phyloP scores from a whole-genome alignment of 2,888 invertebrate genomes.

The Leptinotarsa rubiginosa region DNA sequence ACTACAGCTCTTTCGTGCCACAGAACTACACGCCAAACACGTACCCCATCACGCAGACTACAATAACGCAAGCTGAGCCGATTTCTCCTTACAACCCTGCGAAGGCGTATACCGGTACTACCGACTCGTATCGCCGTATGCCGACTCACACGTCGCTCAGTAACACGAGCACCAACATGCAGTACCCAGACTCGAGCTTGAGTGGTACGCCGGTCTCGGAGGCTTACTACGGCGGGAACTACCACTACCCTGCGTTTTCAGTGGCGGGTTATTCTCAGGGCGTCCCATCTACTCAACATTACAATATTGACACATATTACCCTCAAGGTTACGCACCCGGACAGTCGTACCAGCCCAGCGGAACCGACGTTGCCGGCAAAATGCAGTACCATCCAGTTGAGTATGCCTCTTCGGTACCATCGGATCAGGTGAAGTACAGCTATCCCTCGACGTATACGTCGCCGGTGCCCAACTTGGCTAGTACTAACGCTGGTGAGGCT shows the following conservation, averaged over 20 bases:
- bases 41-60: slow-evolving; percentile 18
- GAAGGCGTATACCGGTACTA: slow-evolving; percentile 53
- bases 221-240: slow-evolving; percentile 7
- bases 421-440: slow-evolving; percentile 41
- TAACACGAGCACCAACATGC: slow-evolving; percentile 39
- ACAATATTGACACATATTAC: slow-evolving; percentile 46
- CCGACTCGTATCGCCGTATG: slow-evolving; percentile 53
- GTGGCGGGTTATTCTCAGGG: slow-evolving; percentile 16
- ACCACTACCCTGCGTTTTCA: slow-evolving; percentile 34
- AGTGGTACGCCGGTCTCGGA: slow-evolving; percentile 15
- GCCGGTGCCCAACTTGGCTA: slow-evolving; percentile 47
- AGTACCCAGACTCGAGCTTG: slow-evolving; percentile 41
- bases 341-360: slow-evolving; percentile 25
- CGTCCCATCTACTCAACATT: slow-evolving; percentile 18
- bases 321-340: slow-evolving; percentile 52
- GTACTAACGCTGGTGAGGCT: slow-evolving; percentile 40
- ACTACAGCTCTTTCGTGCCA: slow-evolving; percentile 49
- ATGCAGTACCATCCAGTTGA: slow-evolving; percentile 51
- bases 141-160: slow-evolving; percentile 46
- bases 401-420: slow-evolving; percentile 54
- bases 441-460: slow-evolving; percentile 53
- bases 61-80: slow-evolving; percentile 16
- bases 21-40: slow-evolving; percentile 48
- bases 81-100: slow-evolving; percentile 42
- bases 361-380: slow-evolving; percentile 19